Evolutionary conservation across 2,113 vertebrate species (phyloP).

Genomic region (Pipa parva): DNA sequence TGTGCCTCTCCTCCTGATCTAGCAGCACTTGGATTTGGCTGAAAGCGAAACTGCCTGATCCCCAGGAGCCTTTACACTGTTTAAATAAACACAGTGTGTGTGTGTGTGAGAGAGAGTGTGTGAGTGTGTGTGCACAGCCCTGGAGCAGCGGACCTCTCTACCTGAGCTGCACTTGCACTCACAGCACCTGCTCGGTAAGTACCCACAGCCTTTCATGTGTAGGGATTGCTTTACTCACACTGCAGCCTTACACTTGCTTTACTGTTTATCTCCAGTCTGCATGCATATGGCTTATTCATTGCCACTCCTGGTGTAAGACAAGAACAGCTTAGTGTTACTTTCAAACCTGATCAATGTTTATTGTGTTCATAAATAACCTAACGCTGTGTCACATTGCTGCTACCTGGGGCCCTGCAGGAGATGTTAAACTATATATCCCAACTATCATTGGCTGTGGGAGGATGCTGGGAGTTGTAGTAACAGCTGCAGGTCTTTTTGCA

Average conservation of each 20-base stretch:
- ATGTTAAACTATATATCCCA: background rate
- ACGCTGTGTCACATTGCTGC: constrained; percentile 1
- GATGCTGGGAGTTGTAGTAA: no score
- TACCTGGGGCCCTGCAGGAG: background rate
- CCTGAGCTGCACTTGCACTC: background rate
- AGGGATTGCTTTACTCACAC: no score
- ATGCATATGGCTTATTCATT: background rate
- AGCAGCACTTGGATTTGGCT: constrained; percentile 59
- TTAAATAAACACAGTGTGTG: constrained; percentile 55
- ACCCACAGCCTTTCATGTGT: constrained; percentile 13
- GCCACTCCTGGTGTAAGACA: background rate
- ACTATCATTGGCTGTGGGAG: background rate
- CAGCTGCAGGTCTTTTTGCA: no score
- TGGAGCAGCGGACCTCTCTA: background rate
- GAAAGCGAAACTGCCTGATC: constrained; percentile 57
- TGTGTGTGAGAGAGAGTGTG: constrained; percentile 43
- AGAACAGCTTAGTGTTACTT: constrained; percentile 4
- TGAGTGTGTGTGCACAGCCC: no score
- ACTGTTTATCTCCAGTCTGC: no score
- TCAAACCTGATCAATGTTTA: background rate
- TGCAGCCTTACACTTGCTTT: background rate
- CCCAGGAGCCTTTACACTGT: constrained; percentile 57
- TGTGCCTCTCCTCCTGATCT: constrained; percentile 61
- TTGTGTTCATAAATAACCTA: background rate
- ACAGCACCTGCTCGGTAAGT: constrained; percentile 68